Evolutionary conservation across 2,797 vertebrate species (phyloP), one percentile per base, ranked within the genome.

Genomic region (Acanthornis magna): DNA sequence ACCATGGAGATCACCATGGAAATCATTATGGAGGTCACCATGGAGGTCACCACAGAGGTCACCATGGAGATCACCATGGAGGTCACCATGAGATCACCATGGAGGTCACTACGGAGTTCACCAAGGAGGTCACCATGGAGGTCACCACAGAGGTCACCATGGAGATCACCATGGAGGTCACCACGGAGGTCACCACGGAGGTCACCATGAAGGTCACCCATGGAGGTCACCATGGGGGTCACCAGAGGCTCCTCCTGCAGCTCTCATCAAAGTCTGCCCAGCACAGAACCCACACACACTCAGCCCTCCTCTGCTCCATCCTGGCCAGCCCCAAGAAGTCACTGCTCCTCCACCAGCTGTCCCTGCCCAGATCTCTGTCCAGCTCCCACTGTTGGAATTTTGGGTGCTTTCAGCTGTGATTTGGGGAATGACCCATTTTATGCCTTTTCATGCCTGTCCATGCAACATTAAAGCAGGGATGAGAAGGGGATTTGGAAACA

Each of bases 381-480:
- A 60, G 14, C 45, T 27, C 48, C 30, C 9, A 2, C 16, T 51
- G n/a, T 2, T 1, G 43, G 48, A 68, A 65, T 57, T 65, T 22
- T 2, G 4, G 4, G 14, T 30, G 34, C 13, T 88, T 82, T 53
- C 14, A 10, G 19, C 19, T 23, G 4, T 0, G 0, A 2, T 78
- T 13, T n/a, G 15, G 22, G 27, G 16, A 43, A 40, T 13, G 22
- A 47, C 15, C 22, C 5, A 2, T 54, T 83, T 38, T 2, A 34
- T 25, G 36, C 9, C 47, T 48, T 48, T 22, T 48, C 47, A 48
- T 3, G 11, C n/a, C 67, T 25, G 30, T 34, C 63, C 7, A 1
- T 3, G 4, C 34, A 58, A 32, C 2, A 0, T 23, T 27, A 62
- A 65, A 0, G 29, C 0, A 0, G 14, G 40, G 42, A n/a, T 42